Evolutionary conservation across 2,888 invertebrate species (phyloP).

Genomic region (Drosophila buzzatii): DNA sequence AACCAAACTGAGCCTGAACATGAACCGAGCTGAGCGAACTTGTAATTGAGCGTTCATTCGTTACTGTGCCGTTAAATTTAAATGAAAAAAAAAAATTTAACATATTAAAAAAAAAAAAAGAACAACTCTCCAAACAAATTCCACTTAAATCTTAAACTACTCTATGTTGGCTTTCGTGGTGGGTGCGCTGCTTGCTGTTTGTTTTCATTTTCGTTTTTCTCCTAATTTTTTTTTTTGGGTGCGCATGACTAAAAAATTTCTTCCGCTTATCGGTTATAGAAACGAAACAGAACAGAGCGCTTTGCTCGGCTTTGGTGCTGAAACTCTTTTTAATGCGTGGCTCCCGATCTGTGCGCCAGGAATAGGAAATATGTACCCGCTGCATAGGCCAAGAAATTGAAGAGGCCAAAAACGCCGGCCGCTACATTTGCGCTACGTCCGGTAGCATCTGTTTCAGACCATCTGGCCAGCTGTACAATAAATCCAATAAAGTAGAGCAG

Average conservation of each 20-base stretch:
- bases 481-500: conserved; percentile 92
- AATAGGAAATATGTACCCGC: conserved; percentile 91
- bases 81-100: conserved; percentile 30
- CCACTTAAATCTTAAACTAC: conserved; percentile 51
- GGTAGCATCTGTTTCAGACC: conserved; percentile 84
- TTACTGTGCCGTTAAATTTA: conserved; percentile 31
- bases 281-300: conserved; percentile 23
- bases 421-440: conserved; percentile 88
- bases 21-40: conserved; percentile 9
- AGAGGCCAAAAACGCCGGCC: conserved; percentile 93
- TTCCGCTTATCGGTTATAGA: conserved; percentile 18
- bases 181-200: conserved; percentile 31
- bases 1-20: conserved; percentile 10
- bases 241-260: conserved; percentile 42
- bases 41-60: conserved; percentile 35
- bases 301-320: conserved; percentile 15
- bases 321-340: conserved; percentile 66
- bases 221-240: conserved; percentile 15
- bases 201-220: not conserved
- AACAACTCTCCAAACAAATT: conserved; percentile 41
- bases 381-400: conserved; percentile 92
- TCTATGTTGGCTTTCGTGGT: conserved; percentile 37
- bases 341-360: conserved; percentile 89
- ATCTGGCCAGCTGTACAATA: conserved; percentile 90
- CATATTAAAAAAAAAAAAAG: conserved; percentile 14